Conservation (phyloP, 2,888 invertebrate genomes). For the Panzeria rudis region DNA sequence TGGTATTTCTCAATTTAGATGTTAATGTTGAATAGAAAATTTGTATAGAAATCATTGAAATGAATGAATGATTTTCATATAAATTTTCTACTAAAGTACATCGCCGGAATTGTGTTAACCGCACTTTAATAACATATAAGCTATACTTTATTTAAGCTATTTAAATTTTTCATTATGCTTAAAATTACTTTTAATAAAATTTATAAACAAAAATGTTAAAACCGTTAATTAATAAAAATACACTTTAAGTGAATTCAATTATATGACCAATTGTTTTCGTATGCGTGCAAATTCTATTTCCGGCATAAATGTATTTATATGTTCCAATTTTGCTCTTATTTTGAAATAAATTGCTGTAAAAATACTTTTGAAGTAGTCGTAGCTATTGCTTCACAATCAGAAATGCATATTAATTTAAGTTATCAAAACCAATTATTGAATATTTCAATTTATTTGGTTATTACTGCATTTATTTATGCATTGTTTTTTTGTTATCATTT, state of each 20-base stretch:
- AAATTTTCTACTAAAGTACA: background rate
- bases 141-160: no score
- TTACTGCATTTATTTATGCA: conserved; percentile 56
- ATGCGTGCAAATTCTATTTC: conserved; percentile 25
- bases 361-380: conserved; percentile 9
- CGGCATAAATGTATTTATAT: conserved; percentile 35
- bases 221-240: conserved; percentile 9
- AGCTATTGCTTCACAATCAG: conserved; percentile 29
- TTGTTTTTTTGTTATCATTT: conserved; percentile 56
- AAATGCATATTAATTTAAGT: conserved; percentile 65
- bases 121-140: no score
- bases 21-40: no score
- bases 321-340: conserved; percentile 4
- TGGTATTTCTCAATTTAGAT: no score
- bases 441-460: conserved; percentile 69
- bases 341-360: conserved; percentile 33
- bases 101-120: no score
- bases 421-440: conserved; percentile 67
- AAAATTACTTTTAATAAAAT: no score
- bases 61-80: background rate
- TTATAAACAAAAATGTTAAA: no score
- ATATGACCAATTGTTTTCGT: background rate
- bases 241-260: background rate
- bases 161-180: no score
- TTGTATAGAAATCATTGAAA: no score